Conservation (phyloP, 2,113 vertebrate genomes). For the Bos taurus region DNA sequence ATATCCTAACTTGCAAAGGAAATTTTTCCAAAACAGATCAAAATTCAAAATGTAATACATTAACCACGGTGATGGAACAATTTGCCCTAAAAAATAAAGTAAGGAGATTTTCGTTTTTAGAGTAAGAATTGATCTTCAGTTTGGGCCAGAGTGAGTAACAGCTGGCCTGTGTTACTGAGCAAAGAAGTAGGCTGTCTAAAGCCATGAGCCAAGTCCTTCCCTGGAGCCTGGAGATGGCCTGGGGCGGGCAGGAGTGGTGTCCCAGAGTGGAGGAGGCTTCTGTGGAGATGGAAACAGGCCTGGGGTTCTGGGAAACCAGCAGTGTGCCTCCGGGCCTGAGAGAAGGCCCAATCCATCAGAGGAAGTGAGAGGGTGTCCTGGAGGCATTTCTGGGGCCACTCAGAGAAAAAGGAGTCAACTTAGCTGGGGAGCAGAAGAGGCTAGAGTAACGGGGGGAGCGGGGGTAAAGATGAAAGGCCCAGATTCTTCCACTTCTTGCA, state of each 20-base stretch:
- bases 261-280: background rate
- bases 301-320: no score
- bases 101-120: background rate
- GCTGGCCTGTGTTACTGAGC: background rate
- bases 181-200: background rate
- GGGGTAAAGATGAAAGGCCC: no score
- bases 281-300: rapidly evolving
- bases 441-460: background rate
- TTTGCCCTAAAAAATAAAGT: background rate
- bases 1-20: background rate
- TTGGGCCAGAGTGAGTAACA: background rate
- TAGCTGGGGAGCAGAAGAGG: background rate
- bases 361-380: no score
- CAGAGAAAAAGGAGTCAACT: rapidly evolving
- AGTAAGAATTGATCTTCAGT: background rate
- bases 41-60: background rate
- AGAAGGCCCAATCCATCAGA: background rate
- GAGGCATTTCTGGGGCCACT: background rate
- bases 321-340: rapidly evolving
- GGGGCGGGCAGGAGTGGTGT: no score
- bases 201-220: background rate
- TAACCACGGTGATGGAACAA: background rate
- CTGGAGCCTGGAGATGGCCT: rapidly evolving
- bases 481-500: no score
- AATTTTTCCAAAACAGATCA: constrained; percentile 50